Percentiles rank a stretch among this genome's conserved stretches.
phyloP scores from a whole-genome alignment of 2,113 vertebrate genomes.

The Labeo catla region DNA sequence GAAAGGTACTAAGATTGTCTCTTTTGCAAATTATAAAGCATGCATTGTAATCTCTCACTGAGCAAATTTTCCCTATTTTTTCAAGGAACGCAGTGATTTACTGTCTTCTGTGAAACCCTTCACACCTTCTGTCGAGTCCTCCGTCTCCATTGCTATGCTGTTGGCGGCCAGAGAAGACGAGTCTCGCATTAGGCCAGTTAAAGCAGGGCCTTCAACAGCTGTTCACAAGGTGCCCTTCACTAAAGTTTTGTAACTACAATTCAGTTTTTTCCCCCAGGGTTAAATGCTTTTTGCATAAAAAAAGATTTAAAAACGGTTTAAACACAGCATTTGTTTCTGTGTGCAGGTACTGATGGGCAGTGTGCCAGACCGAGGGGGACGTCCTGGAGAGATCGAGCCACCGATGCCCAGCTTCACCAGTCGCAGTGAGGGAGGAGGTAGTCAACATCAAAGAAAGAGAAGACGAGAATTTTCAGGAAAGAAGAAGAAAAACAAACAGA shows the following conservation, averaged over 20 bases:
- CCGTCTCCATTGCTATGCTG: slow-evolving; percentile 75
- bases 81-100: slow-evolving; percentile 66
- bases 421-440: slow-evolving; percentile 66
- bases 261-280: not conserved
- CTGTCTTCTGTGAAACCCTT: slow-evolving; percentile 66
- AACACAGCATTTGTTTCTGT: slow-evolving; percentile 5
- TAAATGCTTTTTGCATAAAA: not conserved
- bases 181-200: slow-evolving; percentile 75
- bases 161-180: slow-evolving; percentile 83
- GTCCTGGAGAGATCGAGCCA: slow-evolving; percentile 84
- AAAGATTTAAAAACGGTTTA: not conserved
- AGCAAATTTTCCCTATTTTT: slow-evolving; percentile 1
- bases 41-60: not conserved
- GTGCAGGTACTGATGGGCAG: slow-evolving; percentile 81
- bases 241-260: not conserved
- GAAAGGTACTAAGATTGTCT: slow-evolving; percentile 72
- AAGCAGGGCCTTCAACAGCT: slow-evolving; percentile 67
- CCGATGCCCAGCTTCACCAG: slow-evolving; percentile 84
- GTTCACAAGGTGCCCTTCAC: slow-evolving; percentile 80
- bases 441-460: slow-evolving; percentile 55
- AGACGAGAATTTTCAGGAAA: slow-evolving; percentile 46
- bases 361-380: slow-evolving; percentile 86
- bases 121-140: slow-evolving; percentile 53
- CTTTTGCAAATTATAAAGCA: not conserved
- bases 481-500: slow-evolving; percentile 53